These are phyloP conservation scores for Metaphire vulgaris DNA, from an alignment of 1,140 invertebrate species.

Conservation along the genomic window DNA sequence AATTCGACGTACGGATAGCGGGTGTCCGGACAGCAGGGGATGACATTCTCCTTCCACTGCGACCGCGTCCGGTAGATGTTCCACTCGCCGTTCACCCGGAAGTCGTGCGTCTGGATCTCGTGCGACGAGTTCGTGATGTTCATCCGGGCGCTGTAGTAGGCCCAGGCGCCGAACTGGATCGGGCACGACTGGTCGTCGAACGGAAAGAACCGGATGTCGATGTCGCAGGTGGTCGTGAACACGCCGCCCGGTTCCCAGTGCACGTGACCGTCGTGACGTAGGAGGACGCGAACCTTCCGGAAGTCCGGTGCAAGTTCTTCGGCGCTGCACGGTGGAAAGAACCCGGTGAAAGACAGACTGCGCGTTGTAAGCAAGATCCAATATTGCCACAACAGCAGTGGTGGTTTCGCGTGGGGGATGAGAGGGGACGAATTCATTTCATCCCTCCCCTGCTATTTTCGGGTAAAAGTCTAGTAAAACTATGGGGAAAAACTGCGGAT, in stretches of 20 bases:
- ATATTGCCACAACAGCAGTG: no score
- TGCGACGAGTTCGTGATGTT: constrained; percentile 26
- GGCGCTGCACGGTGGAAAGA: constrained; percentile 14
- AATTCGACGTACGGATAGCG: constrained; percentile 26
- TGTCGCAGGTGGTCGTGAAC: constrained; percentile 31
- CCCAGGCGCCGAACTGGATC: constrained; percentile 30
- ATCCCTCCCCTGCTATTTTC: no score
- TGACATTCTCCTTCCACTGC: constrained; percentile 19
- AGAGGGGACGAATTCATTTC: no score
- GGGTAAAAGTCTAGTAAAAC: no score
- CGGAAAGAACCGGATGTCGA: constrained; percentile 51
- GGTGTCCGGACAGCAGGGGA: constrained; percentile 29
- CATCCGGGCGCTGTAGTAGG: constrained; percentile 27
- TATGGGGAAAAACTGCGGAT: no score
- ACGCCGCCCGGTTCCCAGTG: constrained; percentile 29
- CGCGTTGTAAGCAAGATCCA: no score
- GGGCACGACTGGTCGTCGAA: constrained; percentile 31
- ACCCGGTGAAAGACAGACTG: no score
- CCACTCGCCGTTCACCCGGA: constrained; percentile 29
- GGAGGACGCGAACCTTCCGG: constrained; percentile 22
- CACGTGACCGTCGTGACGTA: constrained; percentile 20
- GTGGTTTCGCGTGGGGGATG: no score
- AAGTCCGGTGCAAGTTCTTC: constrained; percentile 25
- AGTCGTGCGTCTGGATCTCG: constrained; percentile 19
- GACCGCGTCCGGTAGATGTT: constrained; percentile 16